Conservation (phyloP, 2,888 invertebrate genomes). For the Pristionchus mayeri region DNA sequence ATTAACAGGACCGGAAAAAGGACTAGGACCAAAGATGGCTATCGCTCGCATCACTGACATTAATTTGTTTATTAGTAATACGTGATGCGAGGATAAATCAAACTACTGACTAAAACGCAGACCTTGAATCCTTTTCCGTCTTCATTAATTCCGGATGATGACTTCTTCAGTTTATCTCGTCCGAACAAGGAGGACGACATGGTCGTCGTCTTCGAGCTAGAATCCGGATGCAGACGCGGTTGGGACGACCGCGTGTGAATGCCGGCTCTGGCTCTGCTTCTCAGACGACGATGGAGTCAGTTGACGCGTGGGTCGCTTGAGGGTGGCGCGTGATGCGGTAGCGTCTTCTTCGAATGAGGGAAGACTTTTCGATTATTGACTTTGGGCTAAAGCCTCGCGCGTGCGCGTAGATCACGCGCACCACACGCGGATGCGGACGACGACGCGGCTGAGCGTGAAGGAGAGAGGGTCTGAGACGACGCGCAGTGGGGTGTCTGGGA, state of each 20-base stretch:
- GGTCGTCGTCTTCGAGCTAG: not conserved
- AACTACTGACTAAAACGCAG: not conserved
- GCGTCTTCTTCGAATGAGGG: conserved; percentile 44
- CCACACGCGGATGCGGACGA: conserved; percentile 37
- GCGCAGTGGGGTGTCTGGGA: conserved; percentile 26
- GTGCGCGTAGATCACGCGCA: not conserved
- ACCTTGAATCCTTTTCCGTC: conserved; percentile 26
- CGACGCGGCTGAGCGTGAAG: not conserved
- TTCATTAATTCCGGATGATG: not conserved
- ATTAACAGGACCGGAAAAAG: not conserved
- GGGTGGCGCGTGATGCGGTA: not conserved
- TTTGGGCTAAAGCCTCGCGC: not conserved
- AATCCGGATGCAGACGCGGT: not conserved
- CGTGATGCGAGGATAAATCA: not conserved
- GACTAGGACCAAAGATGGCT: not conserved
- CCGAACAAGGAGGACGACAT: conserved; percentile 56
- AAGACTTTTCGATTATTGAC: conserved; percentile 13
- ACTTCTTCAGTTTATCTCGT: conserved; percentile 54
- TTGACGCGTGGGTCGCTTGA: conserved; percentile 5
- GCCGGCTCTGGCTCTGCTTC: not conserved
- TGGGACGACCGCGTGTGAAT: conserved; percentile 23
- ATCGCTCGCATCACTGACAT: not conserved
- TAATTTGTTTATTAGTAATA: not conserved
- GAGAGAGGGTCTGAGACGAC: not conserved
- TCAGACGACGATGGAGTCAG: not conserved